A percentile compares a stretch with the other conserved stretches of the same genome.
Conservation (phyloP, 2,113 vertebrate species). For the Podilymbus podiceps region DNA sequence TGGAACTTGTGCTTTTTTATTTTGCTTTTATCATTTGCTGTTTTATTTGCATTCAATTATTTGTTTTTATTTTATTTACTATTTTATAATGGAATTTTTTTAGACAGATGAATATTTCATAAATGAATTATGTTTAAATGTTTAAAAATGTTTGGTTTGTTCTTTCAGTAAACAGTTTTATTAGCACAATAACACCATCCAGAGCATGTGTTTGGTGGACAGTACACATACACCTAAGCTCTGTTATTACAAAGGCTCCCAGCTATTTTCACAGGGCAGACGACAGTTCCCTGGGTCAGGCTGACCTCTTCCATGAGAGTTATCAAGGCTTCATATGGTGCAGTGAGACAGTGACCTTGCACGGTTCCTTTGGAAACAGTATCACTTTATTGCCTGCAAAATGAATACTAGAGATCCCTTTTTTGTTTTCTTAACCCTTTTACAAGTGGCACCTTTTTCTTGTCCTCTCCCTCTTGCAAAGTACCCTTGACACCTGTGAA, state of each 20-base stretch:
- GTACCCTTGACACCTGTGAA: not conserved
- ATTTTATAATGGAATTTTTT: slow-evolving; percentile 65
- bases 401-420: not conserved
- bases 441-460: not conserved
- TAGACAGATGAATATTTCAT: slow-evolving; percentile 59
- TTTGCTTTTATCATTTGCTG: not conserved
- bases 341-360: not conserved
- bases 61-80: slow-evolving; percentile 61
- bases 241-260: not conserved
- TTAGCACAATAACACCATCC: slow-evolving; percentile 49
- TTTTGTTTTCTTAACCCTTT: not conserved
- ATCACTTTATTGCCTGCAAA: not conserved
- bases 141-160: slow-evolving; percentile 63
- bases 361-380: not conserved
- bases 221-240: not conserved
- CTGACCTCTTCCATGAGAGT: not conserved
- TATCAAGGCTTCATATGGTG: not conserved
- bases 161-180: slow-evolving; percentile 62
- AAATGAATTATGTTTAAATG: slow-evolving; percentile 63
- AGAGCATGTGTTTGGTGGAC: slow-evolving; percentile 37
- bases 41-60: slow-evolving; percentile 62
- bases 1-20: not conserved
- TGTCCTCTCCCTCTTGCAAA: not conserved
- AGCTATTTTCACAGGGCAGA: not conserved
- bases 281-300: not conserved